Percentiles rank a stretch among this genome's conserved stretches.
Evolutionary conservation across 2,113 vertebrate species (phyloP).

Genomic region (Hypomesus transpacificus): DNA sequence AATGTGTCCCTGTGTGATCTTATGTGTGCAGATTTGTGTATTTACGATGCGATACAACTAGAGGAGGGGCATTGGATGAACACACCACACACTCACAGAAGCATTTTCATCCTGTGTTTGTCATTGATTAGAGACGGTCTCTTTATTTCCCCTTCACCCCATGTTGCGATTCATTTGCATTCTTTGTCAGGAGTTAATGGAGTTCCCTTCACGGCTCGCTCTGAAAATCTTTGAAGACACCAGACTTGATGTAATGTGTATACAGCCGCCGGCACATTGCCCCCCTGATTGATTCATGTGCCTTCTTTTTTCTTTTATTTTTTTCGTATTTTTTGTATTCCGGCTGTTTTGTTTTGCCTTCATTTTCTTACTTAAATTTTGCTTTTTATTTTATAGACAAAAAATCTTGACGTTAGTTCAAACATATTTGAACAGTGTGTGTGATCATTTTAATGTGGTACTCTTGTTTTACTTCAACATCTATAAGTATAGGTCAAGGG

Average conservation of each 20-base stretch:
- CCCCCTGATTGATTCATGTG: conserved; percentile 88
- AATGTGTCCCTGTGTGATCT: not conserved
- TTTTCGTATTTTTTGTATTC: conserved; percentile 43
- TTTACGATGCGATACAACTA: not conserved
- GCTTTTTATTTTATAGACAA: not conserved
- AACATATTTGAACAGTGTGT: not conserved
- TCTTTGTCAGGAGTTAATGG: conserved; percentile 99
- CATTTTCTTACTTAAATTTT: conserved; percentile 24
- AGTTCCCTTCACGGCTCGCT: conserved; percentile 88
- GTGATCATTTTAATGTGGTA: not conserved
- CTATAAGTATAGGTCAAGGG: not conserved
- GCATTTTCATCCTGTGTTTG: conserved; percentile 89
- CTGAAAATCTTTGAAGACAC: conserved; percentile 99
- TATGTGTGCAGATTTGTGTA: conserved; percentile 26
- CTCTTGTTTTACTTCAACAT: not conserved
- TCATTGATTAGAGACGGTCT: conserved; percentile 98
- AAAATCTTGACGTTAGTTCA: not conserved
- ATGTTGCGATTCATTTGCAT: conserved; percentile 99
- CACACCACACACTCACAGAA: conserved; percentile 53
- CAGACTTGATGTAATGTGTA: conserved; percentile 97
- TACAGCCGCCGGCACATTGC: conserved; percentile 94
- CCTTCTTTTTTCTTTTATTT: conserved; percentile 65
- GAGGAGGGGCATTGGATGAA: conserved; percentile 55
- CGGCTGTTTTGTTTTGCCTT: conserved; percentile 61
- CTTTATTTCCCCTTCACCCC: conserved; percentile 99